Evolutionary conservation across 2,113 vertebrate genomes (phyloP).

Genomic region (Procavia capensis): DNA sequence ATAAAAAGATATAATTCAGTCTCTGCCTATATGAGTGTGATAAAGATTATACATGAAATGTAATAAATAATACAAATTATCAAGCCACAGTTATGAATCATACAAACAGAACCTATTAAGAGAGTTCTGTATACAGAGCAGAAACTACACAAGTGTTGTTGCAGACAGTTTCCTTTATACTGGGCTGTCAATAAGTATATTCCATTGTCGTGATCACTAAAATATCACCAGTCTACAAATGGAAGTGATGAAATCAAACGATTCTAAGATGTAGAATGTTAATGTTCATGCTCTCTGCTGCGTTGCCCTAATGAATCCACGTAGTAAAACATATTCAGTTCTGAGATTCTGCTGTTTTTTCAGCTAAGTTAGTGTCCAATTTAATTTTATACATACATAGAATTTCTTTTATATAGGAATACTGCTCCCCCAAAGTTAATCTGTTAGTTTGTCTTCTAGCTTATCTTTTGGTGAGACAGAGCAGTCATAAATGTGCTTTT

Average conservation of each 20-base stretch:
- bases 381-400: constrained; percentile 26
- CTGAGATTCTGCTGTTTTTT: not conserved
- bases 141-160: not conserved
- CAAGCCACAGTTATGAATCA: not conserved
- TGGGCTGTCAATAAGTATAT: not conserved
- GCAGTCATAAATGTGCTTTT: not conserved
- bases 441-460: too few relatives aligned
- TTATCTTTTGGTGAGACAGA: not conserved
- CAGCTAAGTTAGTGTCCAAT: not conserved
- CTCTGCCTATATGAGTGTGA: too few relatives aligned
- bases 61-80: not conserved
- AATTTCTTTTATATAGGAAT: constrained; percentile 38
- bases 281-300: not conserved
- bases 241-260: not conserved
- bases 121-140: not conserved
- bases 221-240: not conserved
- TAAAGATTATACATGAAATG: not conserved
- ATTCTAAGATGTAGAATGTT: not conserved
- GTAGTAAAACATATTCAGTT: not conserved
- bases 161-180: not conserved
- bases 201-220: not conserved
- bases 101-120: not conserved
- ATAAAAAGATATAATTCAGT: not conserved
- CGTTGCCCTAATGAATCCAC: not conserved
- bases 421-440: not conserved